phyloP scores from a whole-genome alignment of 1,140 invertebrate genomes.

The Eumaeus atala region DNA sequence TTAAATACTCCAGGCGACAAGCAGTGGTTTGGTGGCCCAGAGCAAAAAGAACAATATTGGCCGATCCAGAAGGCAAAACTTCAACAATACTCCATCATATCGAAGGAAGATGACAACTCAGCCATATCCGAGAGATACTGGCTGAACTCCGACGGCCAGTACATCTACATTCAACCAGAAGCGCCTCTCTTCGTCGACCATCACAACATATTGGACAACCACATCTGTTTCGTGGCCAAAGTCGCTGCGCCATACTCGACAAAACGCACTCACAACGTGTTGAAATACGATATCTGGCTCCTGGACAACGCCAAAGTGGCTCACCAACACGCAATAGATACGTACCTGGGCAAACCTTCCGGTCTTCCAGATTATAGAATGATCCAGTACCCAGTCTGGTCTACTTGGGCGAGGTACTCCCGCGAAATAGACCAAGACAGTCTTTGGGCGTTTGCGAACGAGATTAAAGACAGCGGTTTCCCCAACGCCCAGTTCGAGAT shows the following conservation, averaged over 20 bases:
- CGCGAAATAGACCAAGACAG: constrained; percentile 79
- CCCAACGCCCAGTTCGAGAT: constrained; percentile 89
- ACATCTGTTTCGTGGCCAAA: constrained; percentile 78
- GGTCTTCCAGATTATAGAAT: constrained; percentile 83
- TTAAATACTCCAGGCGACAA: constrained; percentile 28
- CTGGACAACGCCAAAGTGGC: constrained; percentile 78
- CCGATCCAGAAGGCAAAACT: constrained; percentile 78
- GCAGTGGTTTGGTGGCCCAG: constrained; percentile 78
- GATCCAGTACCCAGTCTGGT: constrained; percentile 90
- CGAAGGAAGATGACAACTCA: constrained; percentile 77
- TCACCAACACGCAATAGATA: constrained; percentile 78
- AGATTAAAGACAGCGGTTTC: constrained; percentile 83
- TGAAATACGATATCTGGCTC: constrained; percentile 79
- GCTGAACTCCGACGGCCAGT: constrained; percentile 83
- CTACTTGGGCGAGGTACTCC: constrained; percentile 91
- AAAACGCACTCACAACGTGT: constrained; percentile 46
- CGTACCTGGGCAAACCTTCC: constrained; percentile 78
- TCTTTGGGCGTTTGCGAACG: constrained; percentile 81
- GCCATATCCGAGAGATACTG: constrained; percentile 85
- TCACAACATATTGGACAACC: constrained; percentile 73
- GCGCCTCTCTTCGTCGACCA: constrained; percentile 84
- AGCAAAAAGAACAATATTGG: constrained; percentile 78
- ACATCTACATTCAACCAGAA: constrained; percentile 77
- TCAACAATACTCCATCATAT: constrained; percentile 77
- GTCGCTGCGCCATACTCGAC: constrained; percentile 74